Base-by-base conservation (phyloP, 2,888 invertebrate species). In the Phytoseiulus persimilis region DNA sequence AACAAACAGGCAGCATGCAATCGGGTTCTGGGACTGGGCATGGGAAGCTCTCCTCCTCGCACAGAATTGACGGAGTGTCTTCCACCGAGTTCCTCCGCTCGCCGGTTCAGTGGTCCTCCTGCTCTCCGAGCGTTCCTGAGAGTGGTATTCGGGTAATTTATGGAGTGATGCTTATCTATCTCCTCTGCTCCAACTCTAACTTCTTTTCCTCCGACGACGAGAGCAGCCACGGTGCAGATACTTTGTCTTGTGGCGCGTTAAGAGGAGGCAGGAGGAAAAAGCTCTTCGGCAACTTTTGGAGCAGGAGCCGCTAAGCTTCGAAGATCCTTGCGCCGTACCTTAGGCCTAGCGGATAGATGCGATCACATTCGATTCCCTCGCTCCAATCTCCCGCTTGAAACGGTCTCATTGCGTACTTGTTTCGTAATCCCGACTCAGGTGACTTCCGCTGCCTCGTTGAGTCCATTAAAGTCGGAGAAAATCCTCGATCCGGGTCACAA, bases 81-180 rank as follows among this genome's bases (percentile, higher is more conserved):
- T 65, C 65, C 11, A 65, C 2, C 11, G 65, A 65, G 65, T 65
- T 65, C 65, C 9, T 65, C 65, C 28, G 65, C 18, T 65, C 1
- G 23, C 65, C 18, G 1, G 5, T 65, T 23, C 65, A 23, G 1
- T 65, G 65, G 65, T 65, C 65, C 65, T 65, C 65, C 18, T 65
- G 11, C 65, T 39, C 5, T 65, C 65, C 28, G 65, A 65, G 1
- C 65, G 65, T 65, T 28, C 65, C 11, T 65, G 18, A 65, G 65
- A 65, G 65, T 65, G 18, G 65, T 65, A 65, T 65, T 65, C 18
- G 65, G 65, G 65, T 65, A 23, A 65, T 65, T 65, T 65, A 65
- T 65, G 65, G 65, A 65, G 65, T 65, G 65, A 65, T 65, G 65
- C 65, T 65, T 65, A 65, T 65, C 65, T 65, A 65, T 65, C 65